These are phyloP conservation scores for Dipodomys stephensi DNA, from an alignment of 2,113 vertebrate species.

Conservation along the genomic window DNA sequence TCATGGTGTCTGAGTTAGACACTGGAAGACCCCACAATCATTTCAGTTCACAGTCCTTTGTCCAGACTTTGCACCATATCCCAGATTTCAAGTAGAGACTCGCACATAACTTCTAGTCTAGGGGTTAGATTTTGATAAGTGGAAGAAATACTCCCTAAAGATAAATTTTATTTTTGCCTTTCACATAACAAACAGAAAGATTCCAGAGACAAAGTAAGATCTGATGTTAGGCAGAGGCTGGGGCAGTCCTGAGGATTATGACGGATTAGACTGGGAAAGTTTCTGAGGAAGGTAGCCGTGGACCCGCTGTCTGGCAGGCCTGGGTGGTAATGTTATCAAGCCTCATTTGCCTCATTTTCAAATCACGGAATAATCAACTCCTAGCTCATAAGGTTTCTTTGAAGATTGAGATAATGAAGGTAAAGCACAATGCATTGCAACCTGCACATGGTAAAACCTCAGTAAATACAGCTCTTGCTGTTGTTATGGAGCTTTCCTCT, in stretches of 20 bases:
- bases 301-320: not conserved
- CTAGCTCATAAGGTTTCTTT: not conserved
- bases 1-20: not conserved
- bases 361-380: not conserved
- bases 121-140: not conserved
- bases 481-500: not conserved
- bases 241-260: rapidly evolving
- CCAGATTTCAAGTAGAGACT: not conserved
- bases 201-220: not conserved
- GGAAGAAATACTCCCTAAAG: not conserved
- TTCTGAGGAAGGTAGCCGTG: not conserved
- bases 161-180: not conserved
- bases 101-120: not conserved
- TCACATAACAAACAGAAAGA: not conserved
- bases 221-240: not conserved
- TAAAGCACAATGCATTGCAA: not conserved
- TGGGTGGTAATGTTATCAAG: too few relatives aligned
- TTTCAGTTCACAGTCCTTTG: not conserved
- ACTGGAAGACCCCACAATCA: not conserved
- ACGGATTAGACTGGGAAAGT: not conserved
- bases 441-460: not conserved
- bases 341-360: not conserved
- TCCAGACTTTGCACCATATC: not conserved
- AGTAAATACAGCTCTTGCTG: conserved; percentile 11
- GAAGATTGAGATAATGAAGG: not conserved